Base-by-base conservation (phyloP, 1,140 invertebrate species). In the Nymphalis io region DNA sequence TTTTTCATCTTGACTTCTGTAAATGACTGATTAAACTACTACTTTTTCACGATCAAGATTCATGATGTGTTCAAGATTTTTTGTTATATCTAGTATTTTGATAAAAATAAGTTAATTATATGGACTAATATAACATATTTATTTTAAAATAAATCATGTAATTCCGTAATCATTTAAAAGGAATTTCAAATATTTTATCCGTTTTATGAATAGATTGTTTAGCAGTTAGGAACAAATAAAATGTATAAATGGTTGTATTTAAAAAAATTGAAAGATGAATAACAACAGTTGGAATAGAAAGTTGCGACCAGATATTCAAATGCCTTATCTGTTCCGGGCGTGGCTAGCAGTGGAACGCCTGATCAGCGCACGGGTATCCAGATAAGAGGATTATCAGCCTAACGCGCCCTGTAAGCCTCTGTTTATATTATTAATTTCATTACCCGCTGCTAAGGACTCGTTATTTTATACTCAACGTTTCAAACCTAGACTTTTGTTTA, bases 311-410 rank as follows among this genome's bases (percentile, higher is more conserved):
- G 55, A 68, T 73, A 68, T 68, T 71, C 62, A 68, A 75, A 61
- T 65, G 68, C 62, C 63, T 65, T 74, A 75, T 75, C 73, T 57
- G 61, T 70, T 66, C 68, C 65, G 60, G 58, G 33, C 58, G 51
- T 55, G 68, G 58, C 27, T 60, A 33, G 64, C 64, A 55, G 66
- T 66, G 73, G 73, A 77, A 73, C 72, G 72, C 74, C 65, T 67
- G 76, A 75, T 79, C 72, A 74, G 70, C 66, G 63, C 70, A 65
- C 51, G 74, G 72, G 74, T 68, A 70, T 62, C 60, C 72, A 66
- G 82, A 84, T 84, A 82, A 84, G 78, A 72, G 81, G 82, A 82
- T 84, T 83, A 83, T 63, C 53, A 63, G 46, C 65, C 55, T 71
- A 64, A 71, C 62, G 42, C 68, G 46, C 72, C 69, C 73, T 75